These are phyloP conservation scores for Acrobasis repandana DNA, from an alignment of 2,888 invertebrate genomes.

Conservation along the genomic window DNA sequence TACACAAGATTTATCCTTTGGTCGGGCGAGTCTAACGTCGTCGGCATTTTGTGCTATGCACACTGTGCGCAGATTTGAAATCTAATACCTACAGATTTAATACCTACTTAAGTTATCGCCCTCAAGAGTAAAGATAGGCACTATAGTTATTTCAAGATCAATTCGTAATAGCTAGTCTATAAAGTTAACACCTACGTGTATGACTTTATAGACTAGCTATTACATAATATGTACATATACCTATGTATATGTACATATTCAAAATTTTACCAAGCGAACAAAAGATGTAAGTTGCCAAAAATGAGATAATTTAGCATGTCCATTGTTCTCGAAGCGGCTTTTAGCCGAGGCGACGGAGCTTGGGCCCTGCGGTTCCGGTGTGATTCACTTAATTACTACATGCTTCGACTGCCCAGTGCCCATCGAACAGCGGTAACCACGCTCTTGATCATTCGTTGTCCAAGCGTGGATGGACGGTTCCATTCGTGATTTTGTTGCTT, in stretches of 20 bases:
- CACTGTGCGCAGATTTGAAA: no score
- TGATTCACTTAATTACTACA: conserved; percentile 68
- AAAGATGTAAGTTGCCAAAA: conserved; percentile 16
- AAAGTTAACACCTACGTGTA: no score
- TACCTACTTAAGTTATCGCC: no score
- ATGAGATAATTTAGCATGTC: conserved; percentile 18
- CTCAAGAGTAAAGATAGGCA: no score
- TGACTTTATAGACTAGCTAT: no score
- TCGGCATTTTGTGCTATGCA: no score
- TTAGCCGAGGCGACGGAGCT: conserved; percentile 33
- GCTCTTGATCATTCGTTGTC: conserved; percentile 6
- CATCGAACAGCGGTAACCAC: conserved; percentile 15
- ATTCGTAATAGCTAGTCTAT: no score
- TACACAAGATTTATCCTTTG: no score
- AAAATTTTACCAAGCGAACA: neutral
- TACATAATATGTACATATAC: neutral
- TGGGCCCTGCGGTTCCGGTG: conserved; percentile 56
- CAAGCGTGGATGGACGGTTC: neutral
- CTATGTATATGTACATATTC: neutral
- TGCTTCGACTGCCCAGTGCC: conserved; percentile 21
- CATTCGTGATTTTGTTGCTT: no score
- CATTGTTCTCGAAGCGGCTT: conserved; percentile 24
- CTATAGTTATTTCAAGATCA: no score
- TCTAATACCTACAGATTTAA: no score
- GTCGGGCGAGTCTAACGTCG: no score